Evolutionary conservation across 1,140 invertebrate species (phyloP), one percentile per base, ranked within the genome.

Genomic region (Ooceraea biroi): DNA sequence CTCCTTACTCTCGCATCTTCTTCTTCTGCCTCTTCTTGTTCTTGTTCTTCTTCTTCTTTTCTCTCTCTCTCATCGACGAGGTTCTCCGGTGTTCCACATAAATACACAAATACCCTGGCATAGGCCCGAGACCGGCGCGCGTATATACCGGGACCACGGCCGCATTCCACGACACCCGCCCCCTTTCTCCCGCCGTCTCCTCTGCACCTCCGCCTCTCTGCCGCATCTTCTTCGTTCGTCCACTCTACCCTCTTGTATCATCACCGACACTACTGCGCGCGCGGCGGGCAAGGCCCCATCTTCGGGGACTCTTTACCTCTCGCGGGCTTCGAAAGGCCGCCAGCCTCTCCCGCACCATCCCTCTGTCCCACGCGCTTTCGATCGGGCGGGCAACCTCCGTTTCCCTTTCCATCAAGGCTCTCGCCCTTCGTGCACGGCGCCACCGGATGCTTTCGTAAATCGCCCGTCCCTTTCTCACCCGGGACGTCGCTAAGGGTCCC

Each of bases 31-130:
- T 17, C 60, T 14, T 22, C 41, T 60, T 83, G 68, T 66, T 41
- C 14, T 14, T 60, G 73, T 17, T 72, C 57, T 55, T 55, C 78
- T 22, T 60, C 25, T 46, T 27, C 46, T 57, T 36, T 77, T 80
- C 30, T 41, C 27, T 74, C 71, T 30, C 82, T 74, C 57, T 61
- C 74, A 48, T 82, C 71, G 57, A 19, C 87, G 60, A 57, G 82
- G 85, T 88, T 88, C 87, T 89, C 87, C 86, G 83, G 88, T 93
- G 93, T 94, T 94, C 91, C 93, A 93, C 92, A 93, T 94, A 93
- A 94, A 94, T 93, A 94, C 93, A 94, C 92, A 93, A 93, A 93
- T 94, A 94, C 92, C 86, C 89, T 88, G 84, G 89, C 90, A 88
- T 92, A 90, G 65, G 88, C 83, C 36, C 80, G 60, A 65, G 87